Evolutionary conservation across 2,797 vertebrate genomes (phyloP).

Genomic region (Sebastes itinus): DNA sequence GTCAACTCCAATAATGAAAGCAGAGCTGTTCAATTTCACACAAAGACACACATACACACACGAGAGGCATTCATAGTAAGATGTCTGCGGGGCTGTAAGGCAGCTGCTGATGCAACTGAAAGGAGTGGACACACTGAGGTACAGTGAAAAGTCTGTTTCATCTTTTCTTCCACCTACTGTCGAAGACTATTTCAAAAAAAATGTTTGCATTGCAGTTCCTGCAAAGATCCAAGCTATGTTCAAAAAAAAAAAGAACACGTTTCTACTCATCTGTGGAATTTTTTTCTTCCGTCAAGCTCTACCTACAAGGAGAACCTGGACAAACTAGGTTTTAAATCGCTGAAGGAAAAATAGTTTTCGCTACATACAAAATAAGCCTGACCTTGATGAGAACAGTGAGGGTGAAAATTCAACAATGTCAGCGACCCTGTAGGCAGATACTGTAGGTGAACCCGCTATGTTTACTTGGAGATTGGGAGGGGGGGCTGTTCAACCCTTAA

Average conservation of each 20-base stretch:
- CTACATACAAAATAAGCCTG: not conserved
- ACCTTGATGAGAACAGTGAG: not conserved
- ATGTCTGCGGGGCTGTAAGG: conserved; percentile 24
- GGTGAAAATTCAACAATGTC: not conserved
- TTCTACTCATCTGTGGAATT: not conserved
- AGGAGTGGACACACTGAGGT: conserved; percentile 23
- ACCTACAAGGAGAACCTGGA: not conserved
- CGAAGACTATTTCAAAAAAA: not conserved
- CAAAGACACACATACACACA: not conserved
- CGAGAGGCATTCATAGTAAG: conserved; percentile 11
- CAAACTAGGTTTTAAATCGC: not conserved
- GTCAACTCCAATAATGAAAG: conserved; percentile 34
- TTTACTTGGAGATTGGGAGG: not conserved
- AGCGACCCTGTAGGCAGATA: not conserved
- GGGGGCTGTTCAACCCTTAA: conserved; percentile 21
- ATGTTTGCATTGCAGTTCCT: not conserved
- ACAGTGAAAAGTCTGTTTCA: conserved; percentile 27
- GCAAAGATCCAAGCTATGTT: conserved; percentile 4
- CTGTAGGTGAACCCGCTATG: not conserved
- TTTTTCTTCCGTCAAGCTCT: conserved; percentile 7
- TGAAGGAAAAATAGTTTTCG: not conserved
- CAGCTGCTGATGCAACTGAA: conserved; percentile 52
- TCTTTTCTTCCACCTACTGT: not conserved
- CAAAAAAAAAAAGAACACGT: not conserved
- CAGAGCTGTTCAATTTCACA: conserved; percentile 5